Base-by-base conservation (phyloP, 2,797 vertebrate species). In the Poeciliopsis turneri region DNA sequence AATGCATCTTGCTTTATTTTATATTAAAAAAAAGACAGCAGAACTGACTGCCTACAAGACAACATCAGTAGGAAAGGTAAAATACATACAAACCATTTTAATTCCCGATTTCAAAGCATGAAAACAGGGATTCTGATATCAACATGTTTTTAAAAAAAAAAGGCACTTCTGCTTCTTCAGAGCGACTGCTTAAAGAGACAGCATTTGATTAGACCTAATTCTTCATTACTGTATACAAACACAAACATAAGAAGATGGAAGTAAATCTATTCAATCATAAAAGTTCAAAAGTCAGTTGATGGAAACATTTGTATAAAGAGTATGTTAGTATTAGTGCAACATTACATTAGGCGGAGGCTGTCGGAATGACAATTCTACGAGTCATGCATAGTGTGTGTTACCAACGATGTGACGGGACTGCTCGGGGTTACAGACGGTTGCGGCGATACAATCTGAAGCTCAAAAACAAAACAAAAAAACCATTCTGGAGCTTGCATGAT, bases 151-250 rank as follows among this genome's bases (percentile, higher is more conserved):
- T 90, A 92, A n/a, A 69, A 61, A 69, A 61, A 87, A 68, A 91
- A 92, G 95, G 95, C 95, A 96, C 95, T 95, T 95, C 77, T 90
- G 91, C 81, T 90, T 84, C 80, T 89, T 84, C 82, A 88, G 84
- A 92, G 80, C 89, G 78, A 84, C 78, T 77, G 74, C 72, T 81
- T 74, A 72, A 86, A 75, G 84, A 75, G 55, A 75, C 33, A 72
- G 83, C 30, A 68, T 70, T 81, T 79, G 76, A 85, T 79, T 76
- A 78, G n/a, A 83, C 85, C 71, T 46, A 77, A 78, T 87, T 86
- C 79, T 84, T 90, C 82, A 86, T 84, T 86, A 57, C 69, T 46
- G 25, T 72, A 84, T 82, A 86, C 79, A 72, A 88, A 90, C 75
- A 78, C 68, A 70, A 82, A 30, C 72, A 84, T 80, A 84, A 84